These are phyloP conservation scores for Pseudeuparius sepicola DNA, from an alignment of 2,888 invertebrate species.

Conservation along the genomic window DNA sequence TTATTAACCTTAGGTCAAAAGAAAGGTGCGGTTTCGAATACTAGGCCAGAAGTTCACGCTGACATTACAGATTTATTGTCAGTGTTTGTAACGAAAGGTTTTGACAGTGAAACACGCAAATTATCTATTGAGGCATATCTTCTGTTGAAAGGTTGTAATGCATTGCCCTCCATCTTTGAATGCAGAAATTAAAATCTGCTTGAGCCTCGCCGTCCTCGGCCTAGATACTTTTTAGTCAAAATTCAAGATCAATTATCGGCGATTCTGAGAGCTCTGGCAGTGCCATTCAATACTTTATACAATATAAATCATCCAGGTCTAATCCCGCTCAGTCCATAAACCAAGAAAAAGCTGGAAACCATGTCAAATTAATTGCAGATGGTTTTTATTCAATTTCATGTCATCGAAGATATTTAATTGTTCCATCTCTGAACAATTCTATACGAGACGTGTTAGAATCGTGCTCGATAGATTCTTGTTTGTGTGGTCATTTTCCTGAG, in stretches of 20 bases:
- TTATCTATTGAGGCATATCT: conserved; percentile 10
- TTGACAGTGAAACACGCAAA: conserved; percentile 12
- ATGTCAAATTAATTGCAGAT: conserved; percentile 11
- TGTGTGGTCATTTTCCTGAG: conserved; percentile 11
- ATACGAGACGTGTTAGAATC: conserved; percentile 6
- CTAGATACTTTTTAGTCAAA: conserved; percentile 13
- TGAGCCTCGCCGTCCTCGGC: conserved; percentile 5
- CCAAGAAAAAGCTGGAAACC: conserved; percentile 9
- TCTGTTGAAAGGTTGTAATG: conserved; percentile 8
- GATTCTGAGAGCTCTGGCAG: conserved; percentile 15
- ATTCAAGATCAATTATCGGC: conserved; percentile 13
- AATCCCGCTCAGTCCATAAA: background rate
- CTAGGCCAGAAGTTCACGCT: conserved; percentile 11
- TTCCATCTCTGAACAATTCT: conserved; percentile 7
- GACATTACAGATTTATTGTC: conserved; percentile 13
- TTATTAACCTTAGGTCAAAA: background rate
- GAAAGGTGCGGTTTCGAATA: conserved; percentile 3
- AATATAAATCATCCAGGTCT: background rate
- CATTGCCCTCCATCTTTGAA: conserved; percentile 13
- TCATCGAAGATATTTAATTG: conserved; percentile 13
- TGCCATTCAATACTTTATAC: conserved; percentile 10
- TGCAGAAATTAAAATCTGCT: conserved; percentile 13
- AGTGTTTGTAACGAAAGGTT: conserved; percentile 11
- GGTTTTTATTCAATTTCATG: conserved; percentile 8
- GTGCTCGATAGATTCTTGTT: conserved; percentile 9